Evolutionary conservation across 2,888 invertebrate genomes (phyloP), one percentile per base, ranked within the genome.

Genomic region (Hoplodrina ambigua): DNA sequence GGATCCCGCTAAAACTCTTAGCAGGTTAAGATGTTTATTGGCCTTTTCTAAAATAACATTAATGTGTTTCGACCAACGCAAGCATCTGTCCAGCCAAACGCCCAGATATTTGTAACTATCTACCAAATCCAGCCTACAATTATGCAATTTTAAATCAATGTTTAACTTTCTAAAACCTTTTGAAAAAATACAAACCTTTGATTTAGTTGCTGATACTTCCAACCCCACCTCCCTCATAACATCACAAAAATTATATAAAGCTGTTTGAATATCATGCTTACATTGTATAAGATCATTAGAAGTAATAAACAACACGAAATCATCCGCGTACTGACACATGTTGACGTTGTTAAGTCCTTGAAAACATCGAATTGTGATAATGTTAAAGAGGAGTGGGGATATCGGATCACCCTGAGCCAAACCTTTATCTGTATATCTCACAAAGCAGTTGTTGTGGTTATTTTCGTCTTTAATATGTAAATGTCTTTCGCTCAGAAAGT

Each of bases 251-350:
- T 2, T 8, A 53, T 66, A 1, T 13, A 66, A 7, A 4, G 65
- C 41, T 44, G 0, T 0, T n/a, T 66, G 58, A 25, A 66, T 5
- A 50, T 5, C 17, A 3, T 2, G 11, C 46, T 50, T 4, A 37
- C 50, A 17, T 20, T 56, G 2, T 4, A 15, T 20, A 10, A 56
- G n/a, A 50, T 56, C 25, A 15, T 19, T 52, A 30, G 11, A 33
- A 8, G 44, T 44, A 13, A 0, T 11, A 7, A n/a, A 50, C 15
- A 64, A n/a, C 1, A 64, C 56, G 49, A 64, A 64, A 15, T 64
- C 64, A 19, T 63, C 63, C 2, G 63, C 63, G 4, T 63, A 63
- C 15, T 63, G 63, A n/a, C 63, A 63, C 44, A 44, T 44, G 15
- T 44, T 63, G 0, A 65, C n/a, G 20, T 55, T 63, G 2, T 30